These are phyloP conservation scores for Unio pictorum DNA, from an alignment of 2,888 invertebrate species.

Conservation along the genomic window DNA sequence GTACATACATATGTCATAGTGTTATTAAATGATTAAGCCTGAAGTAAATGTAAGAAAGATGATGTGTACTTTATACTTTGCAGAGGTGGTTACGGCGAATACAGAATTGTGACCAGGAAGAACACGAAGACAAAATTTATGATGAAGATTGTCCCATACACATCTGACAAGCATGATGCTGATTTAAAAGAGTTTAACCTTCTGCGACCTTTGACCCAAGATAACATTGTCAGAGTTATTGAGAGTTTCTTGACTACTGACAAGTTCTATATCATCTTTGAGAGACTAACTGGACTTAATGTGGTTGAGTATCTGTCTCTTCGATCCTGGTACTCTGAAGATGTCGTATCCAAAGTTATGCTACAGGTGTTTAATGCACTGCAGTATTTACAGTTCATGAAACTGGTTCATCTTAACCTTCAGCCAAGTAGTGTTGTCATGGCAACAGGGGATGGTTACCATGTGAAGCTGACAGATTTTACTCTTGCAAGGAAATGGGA, in stretches of 20 bases:
- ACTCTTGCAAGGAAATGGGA: slow-evolving; percentile 81
- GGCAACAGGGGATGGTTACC: slow-evolving; percentile 76
- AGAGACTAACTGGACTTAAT: slow-evolving; percentile 86
- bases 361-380: slow-evolving; percentile 77
- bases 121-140: slow-evolving; percentile 82
- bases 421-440: slow-evolving; percentile 97
- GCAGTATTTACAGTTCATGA: slow-evolving; percentile 96
- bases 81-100: slow-evolving; percentile 81
- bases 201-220: slow-evolving; percentile 83
- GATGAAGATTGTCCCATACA: slow-evolving; percentile 80
- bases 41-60: no score
- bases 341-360: slow-evolving; percentile 89
- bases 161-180: slow-evolving; percentile 67
- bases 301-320: slow-evolving; percentile 90
- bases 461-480: slow-evolving; percentile 91
- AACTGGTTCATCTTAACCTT: slow-evolving; percentile 75
- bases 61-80: slow-evolving; percentile 10
- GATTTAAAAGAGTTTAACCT: slow-evolving; percentile 88
- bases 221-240: slow-evolving; percentile 81
- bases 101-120: slow-evolving; percentile 29
- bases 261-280: slow-evolving; percentile 71
- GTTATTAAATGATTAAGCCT: no score
- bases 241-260: slow-evolving; percentile 73
- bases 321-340: slow-evolving; percentile 92
- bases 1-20: no score